Base-by-base conservation (phyloP, 2,113 vertebrate genomes). In the Centropus bengalensis region DNA sequence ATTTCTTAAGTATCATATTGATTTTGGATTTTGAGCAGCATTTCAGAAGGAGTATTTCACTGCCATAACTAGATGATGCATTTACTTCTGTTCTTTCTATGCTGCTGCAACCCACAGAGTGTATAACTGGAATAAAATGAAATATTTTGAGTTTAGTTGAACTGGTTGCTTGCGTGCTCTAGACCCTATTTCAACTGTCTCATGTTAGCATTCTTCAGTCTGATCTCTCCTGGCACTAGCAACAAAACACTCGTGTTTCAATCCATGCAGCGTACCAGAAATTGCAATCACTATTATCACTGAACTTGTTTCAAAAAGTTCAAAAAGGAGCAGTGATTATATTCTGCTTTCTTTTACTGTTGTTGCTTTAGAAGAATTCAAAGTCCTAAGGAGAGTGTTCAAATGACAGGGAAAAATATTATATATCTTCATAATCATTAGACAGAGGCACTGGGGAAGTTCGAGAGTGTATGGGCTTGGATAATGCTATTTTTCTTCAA, bases 401-500 rank as follows among this genome's bases (percentile, higher is more conserved):
- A 54, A 7, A 24, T 64, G 20, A 15, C 4, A 75, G 52, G 36
- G 60, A n/a, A 12, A 60, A 84, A 12, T 26, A 69, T 42, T 47
- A 9, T 6, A 8, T 26, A 13, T 70, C 22, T 79, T 76, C 17
- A 79, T 28, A 32, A 32, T 73, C 30, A 17, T 24, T 30, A 58
- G 52, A 11, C 18, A 36, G 68, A 38, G 56, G n/a, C 40, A 60
- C 0, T 8, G 28, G 77, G 33, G 14, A 62, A 73, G 51, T 33
- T 62, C 54, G 70, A 36, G 44, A 49, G 49, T 68, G 28, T 36
- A 17, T 14, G 22, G 55, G 36, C 13, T 26, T 30, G 36, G 36
- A 49, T 68, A 30, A 3, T 7, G 2, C 1, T 36, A 0, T 45
- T 69, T 80, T 73, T 59, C 36, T 33, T 5, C 2, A 12, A 52